Percentiles rank a stretch among this genome's conserved stretches.
Evolutionary conservation across 2,797 vertebrate genomes (phyloP).

Genomic region (Numenius phaeopus): DNA sequence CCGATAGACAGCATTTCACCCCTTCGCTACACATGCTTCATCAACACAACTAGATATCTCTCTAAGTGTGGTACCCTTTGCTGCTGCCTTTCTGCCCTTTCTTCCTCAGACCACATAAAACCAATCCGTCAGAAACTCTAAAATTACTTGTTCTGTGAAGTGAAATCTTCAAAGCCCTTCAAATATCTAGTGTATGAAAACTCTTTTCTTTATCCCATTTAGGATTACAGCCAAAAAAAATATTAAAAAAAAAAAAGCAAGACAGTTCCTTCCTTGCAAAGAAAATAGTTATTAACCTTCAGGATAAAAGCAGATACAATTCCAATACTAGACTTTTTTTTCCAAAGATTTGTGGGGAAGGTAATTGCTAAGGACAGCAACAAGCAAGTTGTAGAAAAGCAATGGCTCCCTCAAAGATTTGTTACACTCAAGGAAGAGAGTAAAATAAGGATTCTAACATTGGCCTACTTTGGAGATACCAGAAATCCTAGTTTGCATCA

Average conservation of each 20-base stretch:
- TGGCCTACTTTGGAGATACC: background rate
- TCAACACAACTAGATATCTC: constrained; percentile 52
- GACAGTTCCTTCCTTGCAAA: constrained; percentile 45
- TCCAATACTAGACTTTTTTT: background rate
- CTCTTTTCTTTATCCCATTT: constrained; percentile 66
- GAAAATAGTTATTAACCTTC: constrained; percentile 71
- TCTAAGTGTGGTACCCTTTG: constrained; percentile 47
- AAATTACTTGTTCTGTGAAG: constrained; percentile 79
- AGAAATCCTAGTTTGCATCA: background rate
- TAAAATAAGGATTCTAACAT: background rate
- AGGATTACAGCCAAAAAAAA: constrained; percentile 24
- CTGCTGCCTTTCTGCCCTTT: constrained; percentile 67
- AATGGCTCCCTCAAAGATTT: background rate
- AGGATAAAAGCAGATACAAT: constrained; percentile 42
- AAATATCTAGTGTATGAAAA: constrained; percentile 68
- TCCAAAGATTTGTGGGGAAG: constrained; percentile 1
- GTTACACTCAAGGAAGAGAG: background rate
- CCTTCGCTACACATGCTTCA: background rate
- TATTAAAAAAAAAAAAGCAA: background rate
- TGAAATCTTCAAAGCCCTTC: constrained; percentile 75
- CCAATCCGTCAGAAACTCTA: constrained; percentile 65
- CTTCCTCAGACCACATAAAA: constrained; percentile 62
- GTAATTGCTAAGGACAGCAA: background rate
- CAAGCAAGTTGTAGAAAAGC: background rate
- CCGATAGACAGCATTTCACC: background rate